phyloP scores from a whole-genome alignment of 2,888 invertebrate genomes.

The Pammene aurita region DNA sequence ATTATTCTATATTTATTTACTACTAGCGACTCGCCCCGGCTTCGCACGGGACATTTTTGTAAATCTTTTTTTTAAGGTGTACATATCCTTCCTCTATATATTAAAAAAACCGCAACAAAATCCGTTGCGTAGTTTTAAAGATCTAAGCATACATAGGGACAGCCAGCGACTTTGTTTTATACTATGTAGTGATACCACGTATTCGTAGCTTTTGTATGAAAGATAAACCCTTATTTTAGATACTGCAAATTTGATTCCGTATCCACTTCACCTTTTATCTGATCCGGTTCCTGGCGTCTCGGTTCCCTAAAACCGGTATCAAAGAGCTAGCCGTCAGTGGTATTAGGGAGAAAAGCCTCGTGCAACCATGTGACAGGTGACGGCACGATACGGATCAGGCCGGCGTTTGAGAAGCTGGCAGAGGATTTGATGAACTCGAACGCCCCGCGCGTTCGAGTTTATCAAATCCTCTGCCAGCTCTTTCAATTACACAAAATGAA shows the following conservation, averaged over 20 bases:
- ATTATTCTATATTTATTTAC: too few species aligned
- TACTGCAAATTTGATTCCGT: neutral
- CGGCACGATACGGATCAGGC: conserved; percentile 1
- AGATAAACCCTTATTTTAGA: too few species aligned
- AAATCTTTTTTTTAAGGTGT: too few species aligned
- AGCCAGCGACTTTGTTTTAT: too few species aligned
- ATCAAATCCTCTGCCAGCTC: conserved; percentile 1
- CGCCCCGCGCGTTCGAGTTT: neutral
- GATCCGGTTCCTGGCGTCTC: conserved; percentile 1
- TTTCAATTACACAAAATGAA: conserved; percentile 1
- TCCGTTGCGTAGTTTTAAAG: too few species aligned
- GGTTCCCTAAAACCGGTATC: conserved; percentile 8
- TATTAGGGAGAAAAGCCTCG: conserved; percentile 19
- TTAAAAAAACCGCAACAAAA: too few species aligned
- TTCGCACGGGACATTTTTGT: too few species aligned
- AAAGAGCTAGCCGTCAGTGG: neutral
- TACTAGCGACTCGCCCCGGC: too few species aligned
- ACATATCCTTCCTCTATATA: too few species aligned
- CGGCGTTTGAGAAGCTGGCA: neutral
- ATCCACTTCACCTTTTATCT: conserved; percentile 14
- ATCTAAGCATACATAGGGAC: too few species aligned
- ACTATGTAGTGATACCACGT: too few species aligned
- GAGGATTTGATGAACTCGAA: conserved; percentile 6
- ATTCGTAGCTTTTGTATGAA: too few species aligned
- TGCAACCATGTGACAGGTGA: conserved; percentile 28